These are phyloP conservation scores for Caenorhabditis virilis DNA, from an alignment of 2,888 invertebrate species.

Conservation along the genomic window DNA sequence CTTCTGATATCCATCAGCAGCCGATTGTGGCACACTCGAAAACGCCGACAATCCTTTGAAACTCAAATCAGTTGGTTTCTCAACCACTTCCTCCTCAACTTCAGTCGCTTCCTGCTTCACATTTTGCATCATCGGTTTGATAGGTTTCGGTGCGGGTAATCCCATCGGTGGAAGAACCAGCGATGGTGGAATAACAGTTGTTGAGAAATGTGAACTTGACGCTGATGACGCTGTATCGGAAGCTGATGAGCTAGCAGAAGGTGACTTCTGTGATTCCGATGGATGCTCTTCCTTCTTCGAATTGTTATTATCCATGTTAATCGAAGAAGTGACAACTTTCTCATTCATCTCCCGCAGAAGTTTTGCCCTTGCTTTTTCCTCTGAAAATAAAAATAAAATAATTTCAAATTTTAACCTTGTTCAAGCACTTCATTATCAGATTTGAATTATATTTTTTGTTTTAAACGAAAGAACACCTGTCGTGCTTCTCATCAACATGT, in stretches of 20 bases:
- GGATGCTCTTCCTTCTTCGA: conserved; percentile 18
- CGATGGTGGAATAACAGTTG: conserved; percentile 1
- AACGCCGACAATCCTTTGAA: conserved; percentile 18
- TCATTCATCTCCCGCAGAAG: conserved; percentile 45
- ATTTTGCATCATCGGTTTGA: conserved; percentile 23
- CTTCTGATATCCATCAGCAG: conserved; percentile 16
- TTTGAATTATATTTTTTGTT: no score
- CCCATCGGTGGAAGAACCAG: conserved; percentile 13
- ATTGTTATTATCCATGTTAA: conserved; percentile 6
- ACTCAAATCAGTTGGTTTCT: conserved; percentile 31
- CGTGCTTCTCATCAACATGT: no score
- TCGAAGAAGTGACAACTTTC: conserved; percentile 28
- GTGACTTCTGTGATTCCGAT: conserved; percentile 40
- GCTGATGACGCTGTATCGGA: conserved; percentile 54
- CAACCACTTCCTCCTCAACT: conserved; percentile 29
- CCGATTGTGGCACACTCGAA: conserved; percentile 2
- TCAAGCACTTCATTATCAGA: no score
- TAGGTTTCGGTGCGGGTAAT: conserved; percentile 41
- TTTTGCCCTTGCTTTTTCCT: conserved; percentile 48
- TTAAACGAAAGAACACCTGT: no score
- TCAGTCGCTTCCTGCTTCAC: conserved; percentile 37
- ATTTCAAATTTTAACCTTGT: not conserved
- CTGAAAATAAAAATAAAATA: conserved; percentile 35
- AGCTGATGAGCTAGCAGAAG: conserved; percentile 46
- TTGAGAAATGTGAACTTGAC: conserved; percentile 35